phyloP scores from a whole-genome alignment of 1,140 invertebrate genomes.

The Sesamia nonagrioides region DNA sequence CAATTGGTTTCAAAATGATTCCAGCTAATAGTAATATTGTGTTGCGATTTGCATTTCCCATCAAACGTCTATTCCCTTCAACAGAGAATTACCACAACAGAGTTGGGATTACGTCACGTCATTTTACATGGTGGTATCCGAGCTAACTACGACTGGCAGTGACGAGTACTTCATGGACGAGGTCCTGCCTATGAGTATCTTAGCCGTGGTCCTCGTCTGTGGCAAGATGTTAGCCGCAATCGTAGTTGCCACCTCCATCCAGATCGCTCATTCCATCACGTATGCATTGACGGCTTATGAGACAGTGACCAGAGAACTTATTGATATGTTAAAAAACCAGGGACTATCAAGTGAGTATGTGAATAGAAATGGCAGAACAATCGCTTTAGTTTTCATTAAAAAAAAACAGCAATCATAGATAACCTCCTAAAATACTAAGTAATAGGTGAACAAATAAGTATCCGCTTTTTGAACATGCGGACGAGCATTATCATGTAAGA shows the following conservation, averaged over 20 bases:
- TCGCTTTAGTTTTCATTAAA: too few relatives aligned
- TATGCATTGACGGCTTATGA: constrained; percentile 79
- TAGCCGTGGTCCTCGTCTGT: constrained; percentile 68
- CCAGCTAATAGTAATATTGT: too few relatives aligned
- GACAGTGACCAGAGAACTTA: constrained; percentile 70
- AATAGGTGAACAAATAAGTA: too few relatives aligned
- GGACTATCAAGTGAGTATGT: constrained; percentile 75
- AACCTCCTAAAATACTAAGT: too few relatives aligned
- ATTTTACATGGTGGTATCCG: constrained; percentile 72
- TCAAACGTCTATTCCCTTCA: background rate
- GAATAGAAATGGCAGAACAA: background rate
- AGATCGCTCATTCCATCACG: constrained; percentile 75
- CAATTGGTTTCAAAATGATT: too few relatives aligned
- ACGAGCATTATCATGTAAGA: too few relatives aligned
- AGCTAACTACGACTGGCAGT: constrained; percentile 73
- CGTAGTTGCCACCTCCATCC: constrained; percentile 75
- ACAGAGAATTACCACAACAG: constrained; percentile 67
- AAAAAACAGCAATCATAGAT: too few relatives aligned
- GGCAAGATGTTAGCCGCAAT: constrained; percentile 77
- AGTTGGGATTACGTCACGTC: constrained; percentile 78
- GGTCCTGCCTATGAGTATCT: constrained; percentile 69
- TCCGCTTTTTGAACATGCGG: too few relatives aligned
- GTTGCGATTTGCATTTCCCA: background rate
- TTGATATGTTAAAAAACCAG: constrained; percentile 80
- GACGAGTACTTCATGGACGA: constrained; percentile 75